phyloP scores from a whole-genome alignment of 1,140 invertebrate genomes.

The Bombus fervidus region DNA sequence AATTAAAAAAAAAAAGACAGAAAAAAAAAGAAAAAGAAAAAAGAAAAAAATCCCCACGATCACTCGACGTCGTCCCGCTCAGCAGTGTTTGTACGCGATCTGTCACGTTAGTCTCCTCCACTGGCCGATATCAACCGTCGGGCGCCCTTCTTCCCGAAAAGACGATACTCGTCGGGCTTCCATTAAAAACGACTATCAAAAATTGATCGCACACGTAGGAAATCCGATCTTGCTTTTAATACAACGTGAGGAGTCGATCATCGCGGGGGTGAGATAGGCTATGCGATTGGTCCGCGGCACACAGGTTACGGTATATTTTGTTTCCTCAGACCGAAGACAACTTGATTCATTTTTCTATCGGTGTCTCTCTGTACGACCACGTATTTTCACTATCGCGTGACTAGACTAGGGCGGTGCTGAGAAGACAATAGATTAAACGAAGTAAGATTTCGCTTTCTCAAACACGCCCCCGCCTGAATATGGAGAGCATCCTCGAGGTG shows the following conservation, averaged over 20 bases:
- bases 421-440: not conserved
- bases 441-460: not conserved
- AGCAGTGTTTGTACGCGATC: slow-evolving; percentile 41
- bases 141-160: not conserved
- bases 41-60: not conserved
- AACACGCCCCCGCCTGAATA: slow-evolving; percentile 38
- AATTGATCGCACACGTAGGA: not conserved
- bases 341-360: not conserved
- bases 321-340: not conserved
- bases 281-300: slow-evolving; percentile 56
- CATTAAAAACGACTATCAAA: slow-evolving; percentile 27
- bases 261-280: slow-evolving; percentile 66
- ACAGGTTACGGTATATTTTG: no score
- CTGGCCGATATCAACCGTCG: not conserved
- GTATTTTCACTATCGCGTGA: slow-evolving; percentile 1
- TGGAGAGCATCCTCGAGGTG: slow-evolving; percentile 11
- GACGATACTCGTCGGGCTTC: not conserved
- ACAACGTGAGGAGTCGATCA: slow-evolving; percentile 16
- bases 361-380: slow-evolving; percentile 10
- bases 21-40: not conserved
- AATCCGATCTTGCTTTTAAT: slow-evolving; percentile 10
- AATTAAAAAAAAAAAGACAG: not conserved
- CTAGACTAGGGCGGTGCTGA: slow-evolving; percentile 29
- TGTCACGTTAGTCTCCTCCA: slow-evolving; percentile 15
- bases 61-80: slow-evolving; percentile 33